Percentiles rank a stretch among this genome's conserved stretches.
phyloP scores from a whole-genome alignment of 2,888 invertebrate species.

The Baccha elongata region DNA sequence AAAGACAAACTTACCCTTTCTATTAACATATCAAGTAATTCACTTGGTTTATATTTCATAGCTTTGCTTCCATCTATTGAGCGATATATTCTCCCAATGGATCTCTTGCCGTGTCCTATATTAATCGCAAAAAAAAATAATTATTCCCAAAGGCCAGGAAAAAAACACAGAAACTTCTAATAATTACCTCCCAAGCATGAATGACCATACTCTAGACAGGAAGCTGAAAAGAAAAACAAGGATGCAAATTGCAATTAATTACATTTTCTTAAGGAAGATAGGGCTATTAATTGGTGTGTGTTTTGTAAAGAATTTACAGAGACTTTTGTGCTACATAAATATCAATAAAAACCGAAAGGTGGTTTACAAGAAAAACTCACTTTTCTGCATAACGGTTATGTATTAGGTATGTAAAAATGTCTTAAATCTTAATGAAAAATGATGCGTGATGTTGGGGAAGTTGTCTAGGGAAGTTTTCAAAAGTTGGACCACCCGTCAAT shows the following conservation, averaged over 20 bases:
- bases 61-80: slow-evolving; percentile 66
- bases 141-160: slow-evolving; percentile 6
- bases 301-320: not conserved
- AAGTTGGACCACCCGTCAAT: slow-evolving; percentile 1
- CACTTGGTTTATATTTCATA: slow-evolving; percentile 52
- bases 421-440: slow-evolving; percentile 28
- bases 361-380: slow-evolving; percentile 18
- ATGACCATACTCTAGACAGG: slow-evolving; percentile 81
- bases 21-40: slow-evolving; percentile 59
- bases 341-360: slow-evolving; percentile 48
- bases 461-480: not conserved
- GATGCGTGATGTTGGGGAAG: slow-evolving; percentile 17
- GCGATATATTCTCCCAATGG: slow-evolving; percentile 67
- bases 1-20: slow-evolving; percentile 54
- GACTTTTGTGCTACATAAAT: slow-evolving; percentile 48
- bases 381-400: not conserved
- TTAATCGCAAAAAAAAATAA: slow-evolving; percentile 57
- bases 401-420: slow-evolving; percentile 23
- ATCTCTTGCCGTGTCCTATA: slow-evolving; percentile 68
- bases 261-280: slow-evolving; percentile 23
- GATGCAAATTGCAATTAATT: slow-evolving; percentile 72
- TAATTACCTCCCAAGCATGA: slow-evolving; percentile 81
- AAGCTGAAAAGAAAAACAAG: slow-evolving; percentile 76
- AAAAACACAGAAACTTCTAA: slow-evolving; percentile 44
- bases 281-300: slow-evolving; percentile 6